Evolutionary conservation across 1,140 invertebrate species (phyloP), one percentile per base, ranked within the genome.

Genomic region (Chrysomallon squamiferum): DNA sequence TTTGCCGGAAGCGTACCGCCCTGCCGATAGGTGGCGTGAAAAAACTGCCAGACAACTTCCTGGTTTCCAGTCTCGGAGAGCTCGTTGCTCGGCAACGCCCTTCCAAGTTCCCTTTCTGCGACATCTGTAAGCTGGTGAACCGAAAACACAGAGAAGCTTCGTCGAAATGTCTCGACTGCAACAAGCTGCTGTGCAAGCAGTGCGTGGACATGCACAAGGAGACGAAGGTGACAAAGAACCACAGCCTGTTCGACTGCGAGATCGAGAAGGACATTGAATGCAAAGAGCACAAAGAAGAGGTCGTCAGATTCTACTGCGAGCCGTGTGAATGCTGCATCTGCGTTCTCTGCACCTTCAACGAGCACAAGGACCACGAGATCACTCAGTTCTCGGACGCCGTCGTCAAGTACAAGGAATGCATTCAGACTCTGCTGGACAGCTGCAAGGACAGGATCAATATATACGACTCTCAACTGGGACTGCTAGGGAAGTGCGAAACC

Each of bases 261-360:
- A 86, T 85, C 35, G 86, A 87, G 72, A 85, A 86, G 61, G 85
- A 86, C 70, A 85, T 86, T 41, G 84, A 85, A 65, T 87, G 86
- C 71, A 85, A 86, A 67, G 82, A 84, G 50, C 86, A 87, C 68
- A 70, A 77, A 49, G 84, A 85, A 18, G 85, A 86, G 65, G 79
- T 81, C 18, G 83, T 86, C 11, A 62, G 86, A 30, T 87, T 86
- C 72, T 87, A 84, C 70, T 87, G 86, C 65, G 84, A 87, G 71
- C 82, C 81, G 11, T 87, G 86, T 61, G 79, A 86, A 66, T 69
- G 80, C 11, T 86, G 85, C 63, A 83, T 86, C 43, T 87, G 86
- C 71, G 80, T 87, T 25, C 75, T 86, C 56, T 87, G 86, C 59
- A 86, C 85, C 7, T 87, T 86, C 73, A 85, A 84, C 64, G 84